Evolutionary conservation across 2,888 invertebrate genomes (phyloP).

Genomic region (Drosophila subquinaria): DNA sequence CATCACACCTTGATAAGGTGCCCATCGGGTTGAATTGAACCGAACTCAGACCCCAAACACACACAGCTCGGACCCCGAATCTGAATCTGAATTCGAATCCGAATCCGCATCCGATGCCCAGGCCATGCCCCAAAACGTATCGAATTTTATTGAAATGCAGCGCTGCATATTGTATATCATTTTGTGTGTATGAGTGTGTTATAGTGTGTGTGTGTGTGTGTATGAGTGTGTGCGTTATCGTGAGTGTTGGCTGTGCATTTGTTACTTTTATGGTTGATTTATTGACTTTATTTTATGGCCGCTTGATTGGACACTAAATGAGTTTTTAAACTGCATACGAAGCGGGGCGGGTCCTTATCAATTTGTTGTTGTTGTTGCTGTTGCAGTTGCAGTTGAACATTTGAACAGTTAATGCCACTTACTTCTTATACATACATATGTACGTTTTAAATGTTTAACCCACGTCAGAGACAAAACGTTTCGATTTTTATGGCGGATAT

Average conservation of each 20-base stretch:
- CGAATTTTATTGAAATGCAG: slow-evolving; percentile 81
- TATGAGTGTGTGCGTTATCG: slow-evolving; percentile 61
- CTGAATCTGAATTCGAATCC: slow-evolving; percentile 1
- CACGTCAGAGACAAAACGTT: slow-evolving; percentile 80
- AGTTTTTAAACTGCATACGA: slow-evolving; percentile 79
- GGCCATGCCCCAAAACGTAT: slow-evolving; percentile 69
- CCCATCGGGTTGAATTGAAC: background rate
- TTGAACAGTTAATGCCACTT: slow-evolving; percentile 72
- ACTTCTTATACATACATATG: slow-evolving; percentile 48
- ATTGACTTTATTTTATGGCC: slow-evolving; percentile 81
- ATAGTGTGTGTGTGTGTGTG: slow-evolving; percentile 15
- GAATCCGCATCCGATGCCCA: slow-evolving; percentile 9
- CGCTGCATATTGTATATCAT: slow-evolving; percentile 35
- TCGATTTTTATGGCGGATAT: slow-evolving; percentile 72
- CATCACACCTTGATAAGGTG: slow-evolving; percentile 79
- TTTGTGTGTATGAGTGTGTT: slow-evolving; percentile 15
- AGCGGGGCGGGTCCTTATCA: slow-evolving; percentile 78
- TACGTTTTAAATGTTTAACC: slow-evolving; percentile 50
- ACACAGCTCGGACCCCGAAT: background rate
- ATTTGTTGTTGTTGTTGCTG: slow-evolving; percentile 47
- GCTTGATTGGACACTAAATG: slow-evolving; percentile 80
- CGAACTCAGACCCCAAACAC: slow-evolving; percentile 4
- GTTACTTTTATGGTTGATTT: slow-evolving; percentile 82
- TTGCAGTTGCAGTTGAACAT: slow-evolving; percentile 54
- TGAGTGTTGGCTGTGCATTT: slow-evolving; percentile 80